phyloP scores from a whole-genome alignment of 2,113 vertebrate genomes.

The Cygnus buccinator region DNA sequence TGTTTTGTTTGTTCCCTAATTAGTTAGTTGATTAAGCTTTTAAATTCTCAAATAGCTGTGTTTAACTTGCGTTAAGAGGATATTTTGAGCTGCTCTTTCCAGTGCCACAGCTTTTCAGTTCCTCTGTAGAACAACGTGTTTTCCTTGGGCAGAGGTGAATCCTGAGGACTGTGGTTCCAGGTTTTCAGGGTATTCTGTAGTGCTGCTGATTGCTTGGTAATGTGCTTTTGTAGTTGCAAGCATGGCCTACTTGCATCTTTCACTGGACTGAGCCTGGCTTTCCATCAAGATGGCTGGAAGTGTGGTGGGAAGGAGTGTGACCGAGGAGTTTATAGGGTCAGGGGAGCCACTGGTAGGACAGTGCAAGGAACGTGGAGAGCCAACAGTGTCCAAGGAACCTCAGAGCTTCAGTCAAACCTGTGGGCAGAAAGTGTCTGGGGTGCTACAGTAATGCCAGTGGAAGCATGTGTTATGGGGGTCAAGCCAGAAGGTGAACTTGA shows the following conservation, averaged over 20 bases:
- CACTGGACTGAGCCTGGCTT: not conserved
- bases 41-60: not conserved
- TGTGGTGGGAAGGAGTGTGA: not conserved
- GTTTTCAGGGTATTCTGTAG: not conserved
- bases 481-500: not conserved
- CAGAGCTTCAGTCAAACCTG: not conserved
- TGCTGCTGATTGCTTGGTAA: not conserved
- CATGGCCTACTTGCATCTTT: not conserved
- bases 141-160: not conserved
- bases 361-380: not conserved
- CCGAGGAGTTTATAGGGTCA: not conserved
- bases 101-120: not conserved
- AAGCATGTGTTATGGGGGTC: not conserved
- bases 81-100: not conserved
- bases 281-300: not conserved
- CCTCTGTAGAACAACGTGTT: not conserved
- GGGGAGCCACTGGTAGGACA: not conserved
- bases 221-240: not conserved
- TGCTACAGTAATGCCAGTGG: not conserved
- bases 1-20: not conserved
- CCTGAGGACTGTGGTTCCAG: not conserved
- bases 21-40: not conserved
- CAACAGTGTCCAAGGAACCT: not conserved
- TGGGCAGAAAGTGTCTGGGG: rapidly evolving
- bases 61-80: not conserved